phyloP scores from a whole-genome alignment of 2,113 vertebrate genomes.

The Perccottus glenii region DNA sequence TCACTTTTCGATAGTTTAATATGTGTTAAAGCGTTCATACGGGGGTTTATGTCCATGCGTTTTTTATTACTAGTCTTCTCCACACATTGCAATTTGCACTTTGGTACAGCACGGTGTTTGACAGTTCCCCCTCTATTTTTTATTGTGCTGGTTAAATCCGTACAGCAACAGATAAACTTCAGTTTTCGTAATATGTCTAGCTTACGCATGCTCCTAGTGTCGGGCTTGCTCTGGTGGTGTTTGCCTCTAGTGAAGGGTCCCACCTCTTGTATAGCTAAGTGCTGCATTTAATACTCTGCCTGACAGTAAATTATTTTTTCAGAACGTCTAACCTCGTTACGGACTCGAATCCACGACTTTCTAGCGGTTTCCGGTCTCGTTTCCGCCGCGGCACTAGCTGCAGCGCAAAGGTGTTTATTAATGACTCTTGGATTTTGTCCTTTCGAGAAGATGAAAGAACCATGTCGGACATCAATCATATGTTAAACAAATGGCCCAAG shows the following conservation, averaged over 20 bases:
- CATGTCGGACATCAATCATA: slow-evolving; percentile 23
- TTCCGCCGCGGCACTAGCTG: slow-evolving; percentile 23
- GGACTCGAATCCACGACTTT: not conserved
- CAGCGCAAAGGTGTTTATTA: slow-evolving; percentile 7
- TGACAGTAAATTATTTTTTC: not conserved
- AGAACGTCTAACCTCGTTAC: not conserved
- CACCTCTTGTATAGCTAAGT: slow-evolving; percentile 4
- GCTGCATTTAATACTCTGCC: not conserved
- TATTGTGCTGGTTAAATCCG: not conserved
- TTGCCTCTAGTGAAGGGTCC: slow-evolving; percentile 18
- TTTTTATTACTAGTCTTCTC: not conserved
- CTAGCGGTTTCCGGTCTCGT: not conserved
- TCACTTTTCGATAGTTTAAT: not conserved
- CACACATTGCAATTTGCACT: not conserved
- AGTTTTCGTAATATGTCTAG: not conserved
- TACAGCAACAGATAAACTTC: not conserved
- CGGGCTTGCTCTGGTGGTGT: not conserved
- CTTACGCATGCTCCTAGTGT: not conserved
- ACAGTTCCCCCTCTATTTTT: not conserved
- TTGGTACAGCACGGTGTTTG: not conserved
- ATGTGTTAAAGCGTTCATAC: not conserved
- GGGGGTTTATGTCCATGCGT: not conserved
- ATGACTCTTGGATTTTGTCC: slow-evolving; percentile 35
- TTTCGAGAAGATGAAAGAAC: slow-evolving; percentile 15
- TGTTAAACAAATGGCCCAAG: no score